These are phyloP conservation scores for Anguilla megastoma DNA, from an alignment of 2,797 vertebrate genomes.

Conservation along the genomic window DNA sequence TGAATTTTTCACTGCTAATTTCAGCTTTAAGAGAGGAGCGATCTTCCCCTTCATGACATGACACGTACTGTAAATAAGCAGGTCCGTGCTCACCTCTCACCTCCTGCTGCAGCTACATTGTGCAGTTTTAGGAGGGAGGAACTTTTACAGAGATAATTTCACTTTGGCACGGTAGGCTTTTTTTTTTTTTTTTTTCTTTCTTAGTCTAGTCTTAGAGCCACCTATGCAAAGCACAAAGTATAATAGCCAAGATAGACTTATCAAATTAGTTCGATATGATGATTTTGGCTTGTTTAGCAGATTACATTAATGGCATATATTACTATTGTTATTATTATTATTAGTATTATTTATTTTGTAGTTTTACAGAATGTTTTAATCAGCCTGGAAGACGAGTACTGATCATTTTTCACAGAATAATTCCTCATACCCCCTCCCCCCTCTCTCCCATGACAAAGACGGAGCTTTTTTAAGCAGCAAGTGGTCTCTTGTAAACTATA, in stretches of 20 bases:
- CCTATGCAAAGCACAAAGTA: background rate
- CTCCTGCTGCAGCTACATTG: background rate
- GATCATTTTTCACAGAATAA: background rate
- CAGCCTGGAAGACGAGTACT: background rate
- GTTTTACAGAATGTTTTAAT: background rate
- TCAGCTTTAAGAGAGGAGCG: background rate
- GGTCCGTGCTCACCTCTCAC: background rate
- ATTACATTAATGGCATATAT: background rate
- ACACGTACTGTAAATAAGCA: background rate
- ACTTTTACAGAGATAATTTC: background rate
- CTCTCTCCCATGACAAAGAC: background rate
- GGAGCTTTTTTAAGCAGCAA: background rate
- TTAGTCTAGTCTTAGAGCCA: too few species aligned
- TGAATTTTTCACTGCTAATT: too few species aligned
- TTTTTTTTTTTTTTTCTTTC: too few species aligned
- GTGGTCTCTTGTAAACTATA: background rate
- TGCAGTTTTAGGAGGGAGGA: background rate
- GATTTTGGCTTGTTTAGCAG: background rate
- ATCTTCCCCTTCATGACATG: background rate
- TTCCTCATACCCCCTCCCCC: too few species aligned
- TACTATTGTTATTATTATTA: background rate
- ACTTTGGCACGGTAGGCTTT: background rate
- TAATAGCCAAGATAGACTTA: background rate
- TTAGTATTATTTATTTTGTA: background rate
- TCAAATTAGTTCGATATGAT: background rate